A percentile compares a stretch with the other conserved stretches of the same genome.
These are phyloP conservation scores for Phrynocephalus vlangalii DNA, from an alignment of 2,797 vertebrate genomes.

Conservation along the genomic window DNA sequence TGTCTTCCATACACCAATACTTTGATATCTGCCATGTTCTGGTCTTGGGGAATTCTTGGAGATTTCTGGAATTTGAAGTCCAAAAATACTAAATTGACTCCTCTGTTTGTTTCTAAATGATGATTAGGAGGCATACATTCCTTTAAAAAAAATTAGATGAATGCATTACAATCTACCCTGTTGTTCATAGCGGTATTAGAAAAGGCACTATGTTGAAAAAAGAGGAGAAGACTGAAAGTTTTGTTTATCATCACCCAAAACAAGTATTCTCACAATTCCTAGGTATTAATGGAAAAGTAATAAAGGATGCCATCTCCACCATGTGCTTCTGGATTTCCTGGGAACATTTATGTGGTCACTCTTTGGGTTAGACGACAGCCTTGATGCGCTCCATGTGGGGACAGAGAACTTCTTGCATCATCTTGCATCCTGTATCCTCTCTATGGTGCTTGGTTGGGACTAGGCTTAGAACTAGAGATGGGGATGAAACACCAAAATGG, in stretches of 20 bases:
- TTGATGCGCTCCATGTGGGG: neutral
- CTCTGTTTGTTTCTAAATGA: neutral
- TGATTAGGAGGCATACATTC: neutral
- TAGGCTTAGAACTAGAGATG: neutral
- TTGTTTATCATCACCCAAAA: neutral
- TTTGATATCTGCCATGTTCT: neutral
- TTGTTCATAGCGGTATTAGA: neutral
- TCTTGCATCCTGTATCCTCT: neutral
- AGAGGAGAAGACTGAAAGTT: neutral
- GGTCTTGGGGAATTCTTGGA: neutral
- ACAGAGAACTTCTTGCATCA: neutral
- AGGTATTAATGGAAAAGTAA: neutral
- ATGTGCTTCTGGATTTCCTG: neutral
- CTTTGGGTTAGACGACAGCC: neutral
- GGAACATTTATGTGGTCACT: neutral
- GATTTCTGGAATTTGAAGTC: too few species aligned
- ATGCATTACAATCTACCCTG: neutral
- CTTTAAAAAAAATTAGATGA: neutral
- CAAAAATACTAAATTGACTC: too few species aligned
- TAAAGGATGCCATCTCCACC: neutral
- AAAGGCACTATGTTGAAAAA: neutral
- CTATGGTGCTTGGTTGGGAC: neutral
- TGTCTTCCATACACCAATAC: neutral
- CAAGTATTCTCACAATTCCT: neutral
- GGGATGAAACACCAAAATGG: neutral